Conservation (phyloP, 2,888 invertebrate species). For the Agrotis puta region DNA sequence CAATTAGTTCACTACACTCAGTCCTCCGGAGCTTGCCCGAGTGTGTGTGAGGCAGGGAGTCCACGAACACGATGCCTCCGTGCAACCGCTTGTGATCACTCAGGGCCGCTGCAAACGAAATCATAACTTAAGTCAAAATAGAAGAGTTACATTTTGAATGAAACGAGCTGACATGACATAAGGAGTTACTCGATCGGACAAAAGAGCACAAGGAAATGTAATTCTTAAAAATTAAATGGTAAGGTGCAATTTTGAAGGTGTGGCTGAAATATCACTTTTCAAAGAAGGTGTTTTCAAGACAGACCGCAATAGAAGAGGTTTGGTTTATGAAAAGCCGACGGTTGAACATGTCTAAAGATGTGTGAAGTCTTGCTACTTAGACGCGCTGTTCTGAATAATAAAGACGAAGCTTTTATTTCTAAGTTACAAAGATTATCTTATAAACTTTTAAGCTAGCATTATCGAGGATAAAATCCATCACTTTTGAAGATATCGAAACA, state of each 20-base stretch:
- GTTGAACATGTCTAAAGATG: conserved; percentile 31
- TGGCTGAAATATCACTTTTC: conserved; percentile 2
- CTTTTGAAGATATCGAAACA: background rate
- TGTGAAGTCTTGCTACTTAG: conserved; percentile 23
- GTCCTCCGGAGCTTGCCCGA: conserved; percentile 74
- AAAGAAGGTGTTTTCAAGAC: conserved; percentile 29
- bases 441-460: background rate
- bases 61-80: conserved; percentile 75
- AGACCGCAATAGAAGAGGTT: conserved; percentile 39
- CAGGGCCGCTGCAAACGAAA: conserved; percentile 68
- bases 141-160: background rate
- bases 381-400: conserved; percentile 15
- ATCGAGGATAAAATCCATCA: background rate
- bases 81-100: conserved; percentile 77
- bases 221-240: background rate
- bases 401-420: conserved; percentile 14
- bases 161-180: background rate
- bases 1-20: conserved; percentile 64
- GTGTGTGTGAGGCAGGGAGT: conserved; percentile 74
- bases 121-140: background rate
- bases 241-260: conserved; percentile 11
- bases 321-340: conserved; percentile 41
- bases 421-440: background rate
- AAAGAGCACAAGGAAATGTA: conserved; percentile 13
- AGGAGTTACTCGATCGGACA: background rate